Percentiles rank a stretch among this genome's conserved stretches.
These are phyloP conservation scores for Enteromius fasciolatus DNA, from an alignment of 2,797 vertebrate species.

Conservation along the genomic window DNA sequence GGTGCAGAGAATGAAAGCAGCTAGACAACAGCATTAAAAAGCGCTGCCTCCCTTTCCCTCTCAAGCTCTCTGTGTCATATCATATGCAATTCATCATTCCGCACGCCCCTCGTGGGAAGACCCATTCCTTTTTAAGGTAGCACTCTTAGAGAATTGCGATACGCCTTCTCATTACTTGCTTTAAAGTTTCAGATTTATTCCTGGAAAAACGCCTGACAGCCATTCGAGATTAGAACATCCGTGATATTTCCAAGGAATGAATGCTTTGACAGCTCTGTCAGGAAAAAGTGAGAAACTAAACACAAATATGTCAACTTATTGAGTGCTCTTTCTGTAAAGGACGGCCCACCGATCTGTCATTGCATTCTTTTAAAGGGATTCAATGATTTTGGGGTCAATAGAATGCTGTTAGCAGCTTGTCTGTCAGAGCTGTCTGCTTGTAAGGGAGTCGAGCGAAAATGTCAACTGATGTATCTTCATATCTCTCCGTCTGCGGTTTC, in stretches of 20 bases:
- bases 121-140: conserved; percentile 26
- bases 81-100: conserved; percentile 52
- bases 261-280: conserved; percentile 46
- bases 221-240: conserved; percentile 46
- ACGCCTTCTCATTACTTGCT: conserved; percentile 35
- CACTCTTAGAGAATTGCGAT: conserved; percentile 22
- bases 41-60: conserved; percentile 36
- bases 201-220: conserved; percentile 37
- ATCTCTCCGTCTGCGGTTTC: conserved; percentile 42
- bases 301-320: conserved; percentile 59
- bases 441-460: conserved; percentile 52
- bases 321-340: conserved; percentile 53
- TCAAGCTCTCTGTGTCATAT: conserved; percentile 31
- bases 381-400: conserved; percentile 59
- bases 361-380: conserved; percentile 56
- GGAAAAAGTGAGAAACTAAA: conserved; percentile 46
- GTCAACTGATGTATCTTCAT: conserved; percentile 59
- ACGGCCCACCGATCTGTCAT: conserved; percentile 57
- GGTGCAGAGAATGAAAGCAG: conserved; percentile 30
- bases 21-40: conserved; percentile 45
- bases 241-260: conserved; percentile 41
- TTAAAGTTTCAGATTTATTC: conserved; percentile 35
- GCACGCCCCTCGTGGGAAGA: conserved; percentile 24
- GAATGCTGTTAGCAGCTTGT: conserved; percentile 55
- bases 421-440: conserved; percentile 58